Base-by-base conservation (phyloP, 1,140 invertebrate genomes). In the Bombus sylvicola region DNA sequence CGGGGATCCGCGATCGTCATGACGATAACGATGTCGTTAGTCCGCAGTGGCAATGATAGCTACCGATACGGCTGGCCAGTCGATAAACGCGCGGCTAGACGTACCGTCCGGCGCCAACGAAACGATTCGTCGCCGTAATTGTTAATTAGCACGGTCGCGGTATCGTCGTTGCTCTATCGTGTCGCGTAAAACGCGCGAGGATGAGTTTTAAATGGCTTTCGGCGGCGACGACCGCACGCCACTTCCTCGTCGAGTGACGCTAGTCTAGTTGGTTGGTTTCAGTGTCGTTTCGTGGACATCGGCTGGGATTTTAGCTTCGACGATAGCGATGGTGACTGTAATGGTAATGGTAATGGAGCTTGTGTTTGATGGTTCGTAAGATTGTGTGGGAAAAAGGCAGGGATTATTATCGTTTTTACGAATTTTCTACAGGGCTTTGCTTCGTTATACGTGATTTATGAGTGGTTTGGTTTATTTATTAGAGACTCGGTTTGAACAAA, bases 81-180 rank as follows among this genome's bases (percentile, higher is more conserved):
- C 85, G 88, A 90, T 89, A 86, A 90, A 89, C 62, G 47, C 15
- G 87, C 84, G 87, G 68, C 89, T 90, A 91, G 92, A 90, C 90
- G 83, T 78, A 78, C 31, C 66, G 84, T 37, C 64, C 84, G 92
- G 88, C 91, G 91, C 91, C 91, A 78, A 83, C 85, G 82, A 66
- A 92, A 90, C 87, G 88, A 87, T 91, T 90, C 92, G 71, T 89
- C 53, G 73, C 73, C 81, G 92, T 92, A 90, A 93, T 92, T 92
- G 91, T 92, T 93, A 92, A 93, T 93, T 92, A 92, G 87, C 89
- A 88, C 68, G 81, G 83, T 86, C 83, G 73, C 74, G 83, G 69
- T 39, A 34, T 57, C 6, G 31, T 74, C 6, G 31, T 28, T 31
- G 34, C 53, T 86, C 73, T 64, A 79, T 43, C 77, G 77, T 22